Evolutionary conservation across 1,140 invertebrate species (phyloP), one percentile per base, ranked within the genome.

Genomic region (Drosophila tristis): DNA sequence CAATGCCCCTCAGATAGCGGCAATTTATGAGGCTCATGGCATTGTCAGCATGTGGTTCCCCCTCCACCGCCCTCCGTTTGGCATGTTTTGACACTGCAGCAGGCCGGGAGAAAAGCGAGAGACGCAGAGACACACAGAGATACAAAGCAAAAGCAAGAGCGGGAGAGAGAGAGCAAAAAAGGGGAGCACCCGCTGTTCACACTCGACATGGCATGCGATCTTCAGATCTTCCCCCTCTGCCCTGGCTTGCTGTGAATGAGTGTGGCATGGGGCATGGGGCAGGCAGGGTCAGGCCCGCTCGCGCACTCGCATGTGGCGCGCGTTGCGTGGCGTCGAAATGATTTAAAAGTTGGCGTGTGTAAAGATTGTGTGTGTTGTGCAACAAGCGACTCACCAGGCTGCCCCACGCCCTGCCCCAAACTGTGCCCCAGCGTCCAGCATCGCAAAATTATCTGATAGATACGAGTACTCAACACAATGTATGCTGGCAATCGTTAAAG

Each of bases 51-150:
- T 86, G 73, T 86, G 80, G 80, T 58, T 49, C 9, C 42, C 23
- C 6, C 25, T 20, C 15, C 47, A 23, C 26, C 9, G 25, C 43
- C 20, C 67, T 26, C 25, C 47, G 35, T 49, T 55, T 53, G 58
- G 74, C 64, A 78, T 85, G 78, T 85, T 86, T 78, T 85, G 81
- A 85, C 78, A 78, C 58, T 35, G 60, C 80, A 26, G 60, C 80
- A 49, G 59, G 45, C 51, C 50, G 53, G 35, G 44, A 39, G 29
- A 13, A 11, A 5, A 20, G 20, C 20, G 4, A 5, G 35, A 39
- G 35, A 39, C 11, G 1, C 31, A 35, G 4, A 11, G 35, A 39
- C 3, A 13, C 11, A 58, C n/a, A 55, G 20, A 20, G 15, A 11
- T 5, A 44, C 29, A 67, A 29, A 11, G 23, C 25, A 31, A 35